Evolutionary conservation across 1,140 invertebrate genomes (phyloP).

Genomic region (Rhopalosiphum maidis): DNA sequence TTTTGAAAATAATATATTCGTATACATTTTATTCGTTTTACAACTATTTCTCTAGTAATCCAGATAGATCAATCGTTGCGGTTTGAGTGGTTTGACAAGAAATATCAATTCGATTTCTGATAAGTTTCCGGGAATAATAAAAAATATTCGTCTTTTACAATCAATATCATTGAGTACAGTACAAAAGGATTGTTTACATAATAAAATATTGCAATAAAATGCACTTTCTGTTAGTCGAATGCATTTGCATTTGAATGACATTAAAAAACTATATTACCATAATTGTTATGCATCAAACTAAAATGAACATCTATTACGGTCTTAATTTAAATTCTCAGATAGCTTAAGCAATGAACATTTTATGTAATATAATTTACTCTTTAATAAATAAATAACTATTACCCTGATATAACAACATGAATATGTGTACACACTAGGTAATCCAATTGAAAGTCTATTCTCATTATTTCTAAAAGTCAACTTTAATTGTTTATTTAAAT

Average conservation of each 20-base stretch:
- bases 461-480: neutral
- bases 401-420: too few relatives aligned
- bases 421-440: too few relatives aligned
- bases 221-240: neutral
- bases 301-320: neutral
- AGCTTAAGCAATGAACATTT: neutral
- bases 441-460: neutral
- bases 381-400: too few relatives aligned
- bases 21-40: neutral
- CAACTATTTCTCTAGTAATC: neutral
- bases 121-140: neutral
- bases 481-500: too few relatives aligned
- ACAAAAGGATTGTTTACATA: neutral
- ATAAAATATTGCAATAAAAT: neutral
- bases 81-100: neutral
- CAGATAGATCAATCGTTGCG: neutral
- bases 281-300: neutral
- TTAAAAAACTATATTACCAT: neutral
- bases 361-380: too few relatives aligned
- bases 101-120: neutral
- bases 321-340: neutral
- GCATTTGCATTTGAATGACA: neutral
- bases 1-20: neutral
- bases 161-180: neutral
- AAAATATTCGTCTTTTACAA: neutral